Evolutionary conservation across 2,888 invertebrate species (phyloP), one percentile per base, ranked within the genome.

Genomic region (Amiota mariae): DNA sequence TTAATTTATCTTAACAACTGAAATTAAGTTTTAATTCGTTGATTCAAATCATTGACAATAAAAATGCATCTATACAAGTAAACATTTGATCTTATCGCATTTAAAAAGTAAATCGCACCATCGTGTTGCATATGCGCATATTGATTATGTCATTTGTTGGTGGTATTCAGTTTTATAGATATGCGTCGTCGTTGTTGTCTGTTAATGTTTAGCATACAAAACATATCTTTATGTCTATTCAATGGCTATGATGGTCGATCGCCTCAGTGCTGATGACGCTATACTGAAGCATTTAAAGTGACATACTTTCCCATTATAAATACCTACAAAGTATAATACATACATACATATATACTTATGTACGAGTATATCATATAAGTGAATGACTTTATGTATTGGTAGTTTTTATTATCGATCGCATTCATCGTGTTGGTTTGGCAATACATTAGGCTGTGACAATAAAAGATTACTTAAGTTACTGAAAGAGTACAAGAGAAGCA

Each of bases 391-490:
- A 2, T 36, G 36, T 36, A 6, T 36, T 36, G 36, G 36, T 36
- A 6, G 6, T 36, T 36, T 36, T 36, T 36, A 36, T 36, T 36
- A 36, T 36, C 36, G 36, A 36, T 36, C 2, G 36, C 36, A 36
- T 36, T 36, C 6, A 36, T 36, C 36, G 6, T 36, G 8, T 6
- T 36, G 6, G 36, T 36, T 36, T 36, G 8, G 36, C 36, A 36
- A 36, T 36, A 36, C 0, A 2, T 36, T 36, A 2, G 54, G 2
- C 54, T 8, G 2, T 51, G 54, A 51, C 54, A 11, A 51, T 51
- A 8, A 51, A n/a, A 12, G 54, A 18, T 59, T 59, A 20, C 59
- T 59, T 59, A 59, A 59, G 59, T 59, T 54, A 54, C n/a, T n/a
- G n/a, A 54, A 54, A 36, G 36, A 36, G n/a, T 54, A 15, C 54